These are phyloP conservation scores for Tylochromis polylepis DNA, from an alignment of 2,113 vertebrate species.

Conservation along the genomic window DNA sequence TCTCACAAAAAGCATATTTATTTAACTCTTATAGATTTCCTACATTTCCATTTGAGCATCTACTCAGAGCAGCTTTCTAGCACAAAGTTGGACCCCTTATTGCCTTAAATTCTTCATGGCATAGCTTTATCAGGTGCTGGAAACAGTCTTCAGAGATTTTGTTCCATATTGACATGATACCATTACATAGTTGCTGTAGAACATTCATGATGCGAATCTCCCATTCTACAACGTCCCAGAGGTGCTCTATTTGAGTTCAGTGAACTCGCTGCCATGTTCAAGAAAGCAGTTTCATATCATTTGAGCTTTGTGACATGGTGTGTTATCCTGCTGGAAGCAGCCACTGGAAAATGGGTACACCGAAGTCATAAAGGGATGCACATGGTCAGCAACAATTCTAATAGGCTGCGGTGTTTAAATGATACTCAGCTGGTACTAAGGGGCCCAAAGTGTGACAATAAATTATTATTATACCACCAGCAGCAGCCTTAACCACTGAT, in stretches of 20 bases:
- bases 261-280: not conserved
- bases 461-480: not conserved
- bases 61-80: not conserved
- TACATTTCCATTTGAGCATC: not conserved
- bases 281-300: not conserved
- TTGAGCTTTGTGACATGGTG: not conserved
- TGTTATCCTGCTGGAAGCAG: not conserved
- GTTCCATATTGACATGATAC: not conserved
- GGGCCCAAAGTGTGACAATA: not conserved
- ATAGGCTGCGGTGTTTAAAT: not conserved
- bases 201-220: not conserved
- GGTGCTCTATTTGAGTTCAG: not conserved
- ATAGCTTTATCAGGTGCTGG: not conserved
- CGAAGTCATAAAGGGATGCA: not conserved
- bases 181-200: not conserved
- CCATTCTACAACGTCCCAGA: not conserved
- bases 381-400: not conserved
- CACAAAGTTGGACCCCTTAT: not conserved
- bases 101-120: not conserved
- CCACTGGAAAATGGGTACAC: not conserved
- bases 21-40: not conserved
- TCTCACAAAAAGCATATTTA: not conserved
- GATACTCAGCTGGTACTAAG: not conserved
- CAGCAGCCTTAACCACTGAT: not conserved
- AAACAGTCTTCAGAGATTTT: not conserved